These are phyloP conservation scores for Aptenodytes forsteri DNA, from an alignment of 2,113 vertebrate genomes.

Conservation along the genomic window DNA sequence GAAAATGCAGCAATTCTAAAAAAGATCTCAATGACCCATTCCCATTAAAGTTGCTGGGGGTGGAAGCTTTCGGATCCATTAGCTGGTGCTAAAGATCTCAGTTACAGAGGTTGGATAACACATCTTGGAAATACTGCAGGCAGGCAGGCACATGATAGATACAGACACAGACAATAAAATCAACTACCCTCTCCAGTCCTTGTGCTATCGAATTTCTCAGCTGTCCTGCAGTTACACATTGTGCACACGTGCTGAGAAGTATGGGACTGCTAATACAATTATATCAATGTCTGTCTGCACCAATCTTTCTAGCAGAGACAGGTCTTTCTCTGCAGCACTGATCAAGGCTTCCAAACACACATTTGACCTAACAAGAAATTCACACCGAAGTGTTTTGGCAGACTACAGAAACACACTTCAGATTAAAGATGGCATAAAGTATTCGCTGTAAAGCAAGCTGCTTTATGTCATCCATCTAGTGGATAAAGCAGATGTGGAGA, in stretches of 20 bases:
- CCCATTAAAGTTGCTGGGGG: neutral
- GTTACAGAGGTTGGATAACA: neutral
- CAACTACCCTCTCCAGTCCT: neutral
- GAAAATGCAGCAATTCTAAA: neutral
- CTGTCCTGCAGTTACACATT: neutral
- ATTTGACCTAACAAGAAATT: conserved; percentile 35
- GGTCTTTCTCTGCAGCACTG: conserved; percentile 1
- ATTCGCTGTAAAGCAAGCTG: neutral
- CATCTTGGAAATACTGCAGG: neutral
- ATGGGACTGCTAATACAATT: conserved; percentile 1
- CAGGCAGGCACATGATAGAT: neutral
- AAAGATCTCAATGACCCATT: neutral
- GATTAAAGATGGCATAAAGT: conserved; percentile 26
- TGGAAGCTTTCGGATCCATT: neutral
- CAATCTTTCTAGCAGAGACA: neutral
- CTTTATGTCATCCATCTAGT: neutral
- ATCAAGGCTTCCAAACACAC: conserved; percentile 10
- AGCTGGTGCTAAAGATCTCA: neutral
- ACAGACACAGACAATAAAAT: neutral
- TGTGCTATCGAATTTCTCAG: neutral
- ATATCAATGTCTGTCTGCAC: neutral
- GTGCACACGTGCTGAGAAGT: conserved; percentile 1
- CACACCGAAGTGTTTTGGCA: neutral
- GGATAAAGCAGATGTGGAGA: conserved; percentile 5
- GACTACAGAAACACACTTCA: neutral